Evolutionary conservation across 2,113 vertebrate genomes (phyloP).

Genomic region (Odontophorus gujanensis): DNA sequence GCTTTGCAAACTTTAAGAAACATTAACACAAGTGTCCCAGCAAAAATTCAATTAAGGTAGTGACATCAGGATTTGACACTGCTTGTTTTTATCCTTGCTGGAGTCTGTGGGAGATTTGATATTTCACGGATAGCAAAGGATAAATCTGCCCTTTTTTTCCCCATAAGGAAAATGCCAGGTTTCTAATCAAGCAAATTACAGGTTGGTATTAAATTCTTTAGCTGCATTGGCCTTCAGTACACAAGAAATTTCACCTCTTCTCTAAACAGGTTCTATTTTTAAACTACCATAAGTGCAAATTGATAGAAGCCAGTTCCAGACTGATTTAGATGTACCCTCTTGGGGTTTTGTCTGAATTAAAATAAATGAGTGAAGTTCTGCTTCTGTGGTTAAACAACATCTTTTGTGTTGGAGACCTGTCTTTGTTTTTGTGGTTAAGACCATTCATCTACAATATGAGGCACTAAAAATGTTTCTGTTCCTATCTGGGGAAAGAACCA

Average conservation of each 20-base stretch:
- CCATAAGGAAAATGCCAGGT: conserved; percentile 49
- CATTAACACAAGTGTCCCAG: background rate
- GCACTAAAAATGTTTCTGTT: conserved; percentile 29
- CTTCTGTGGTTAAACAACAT: conserved; percentile 15
- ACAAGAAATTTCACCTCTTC: conserved; percentile 32
- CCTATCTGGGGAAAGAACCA: conserved; percentile 19
- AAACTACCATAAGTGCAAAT: conserved; percentile 3
- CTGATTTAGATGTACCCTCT: conserved; percentile 2
- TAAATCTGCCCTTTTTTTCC: conserved; percentile 42
- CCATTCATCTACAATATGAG: background rate
- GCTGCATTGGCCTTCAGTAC: conserved; percentile 3
- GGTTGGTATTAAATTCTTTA: conserved; percentile 57
- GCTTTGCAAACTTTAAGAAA: conserved; percentile 26
- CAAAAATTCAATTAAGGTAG: conserved; percentile 26
- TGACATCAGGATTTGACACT: background rate
- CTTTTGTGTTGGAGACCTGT: background rate
- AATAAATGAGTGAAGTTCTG: conserved; percentile 40
- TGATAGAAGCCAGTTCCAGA: conserved; percentile 2
- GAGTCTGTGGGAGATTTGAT: conserved; percentile 1
- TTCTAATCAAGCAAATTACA: conserved; percentile 69
- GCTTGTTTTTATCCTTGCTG: conserved; percentile 6
- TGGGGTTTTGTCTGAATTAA: background rate
- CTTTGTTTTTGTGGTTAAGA: background rate
- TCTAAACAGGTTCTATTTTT: conserved; percentile 47
- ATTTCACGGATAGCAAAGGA: conserved; percentile 18